phyloP scores from a whole-genome alignment of 2,113 vertebrate species.

The Poeciliopsis occidentalis region DNA sequence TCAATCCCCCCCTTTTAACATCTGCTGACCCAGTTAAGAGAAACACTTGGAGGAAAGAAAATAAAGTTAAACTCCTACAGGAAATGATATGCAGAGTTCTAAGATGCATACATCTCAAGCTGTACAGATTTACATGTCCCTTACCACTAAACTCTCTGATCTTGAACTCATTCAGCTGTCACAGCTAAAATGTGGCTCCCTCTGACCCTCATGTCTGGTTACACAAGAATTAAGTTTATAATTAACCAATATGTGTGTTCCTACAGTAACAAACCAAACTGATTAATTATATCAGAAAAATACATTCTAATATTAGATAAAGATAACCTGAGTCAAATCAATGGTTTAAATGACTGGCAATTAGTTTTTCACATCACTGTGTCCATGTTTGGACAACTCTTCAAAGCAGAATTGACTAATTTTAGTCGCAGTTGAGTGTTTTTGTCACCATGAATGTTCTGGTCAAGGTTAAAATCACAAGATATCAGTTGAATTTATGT shows the following conservation, averaged over 20 bases:
- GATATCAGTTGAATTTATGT: not conserved
- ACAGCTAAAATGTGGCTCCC: constrained; percentile 13
- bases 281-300: not conserved
- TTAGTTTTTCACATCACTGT: not conserved
- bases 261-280: not conserved
- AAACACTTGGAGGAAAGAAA: constrained; percentile 66
- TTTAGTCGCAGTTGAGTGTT: not conserved
- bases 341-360: too few species aligned
- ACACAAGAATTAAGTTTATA: not conserved
- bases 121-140: constrained; percentile 27
- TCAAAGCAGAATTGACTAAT: not conserved
- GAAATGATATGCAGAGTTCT: constrained; percentile 53
- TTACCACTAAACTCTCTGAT: not conserved
- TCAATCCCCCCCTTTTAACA: constrained; percentile 50
- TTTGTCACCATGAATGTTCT: not conserved
- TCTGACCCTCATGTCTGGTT: constrained; percentile 9
- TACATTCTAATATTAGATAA: too few species aligned
- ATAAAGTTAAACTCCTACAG: constrained; percentile 69
- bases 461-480: not conserved
- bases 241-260: not conserved
- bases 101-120: constrained; percentile 1
- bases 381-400: not conserved
- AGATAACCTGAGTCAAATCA: too few species aligned
- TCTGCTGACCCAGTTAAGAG: constrained; percentile 82
- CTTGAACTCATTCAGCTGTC: constrained; percentile 28